phyloP scores from a whole-genome alignment of 2,797 vertebrate genomes.

The Uromys caudimaculatus region DNA sequence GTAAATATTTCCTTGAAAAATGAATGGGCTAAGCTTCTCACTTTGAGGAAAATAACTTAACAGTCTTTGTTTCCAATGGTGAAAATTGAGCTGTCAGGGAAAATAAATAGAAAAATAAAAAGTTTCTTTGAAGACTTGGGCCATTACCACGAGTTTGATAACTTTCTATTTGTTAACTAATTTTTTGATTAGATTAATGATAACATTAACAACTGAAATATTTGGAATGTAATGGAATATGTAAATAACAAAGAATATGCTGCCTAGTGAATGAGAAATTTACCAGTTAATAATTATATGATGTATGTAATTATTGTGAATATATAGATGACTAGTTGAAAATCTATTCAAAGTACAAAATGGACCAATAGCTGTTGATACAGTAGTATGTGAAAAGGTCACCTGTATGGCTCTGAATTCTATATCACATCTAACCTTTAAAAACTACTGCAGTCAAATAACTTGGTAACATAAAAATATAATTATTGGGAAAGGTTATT shows the following conservation, averaged over 20 bases:
- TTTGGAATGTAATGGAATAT: neutral
- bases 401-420: slow-evolving; percentile 1
- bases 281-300: neutral
- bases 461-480: neutral
- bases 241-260: neutral
- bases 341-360: neutral
- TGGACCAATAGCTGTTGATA: neutral
- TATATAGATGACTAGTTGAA: neutral
- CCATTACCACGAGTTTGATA: neutral
- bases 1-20: slow-evolving; percentile 37
- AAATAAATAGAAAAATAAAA: neutral
- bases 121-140: neutral
- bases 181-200: neutral
- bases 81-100: neutral
- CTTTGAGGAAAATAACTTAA: neutral
- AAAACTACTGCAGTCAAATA: slow-evolving; percentile 22
- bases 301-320: neutral
- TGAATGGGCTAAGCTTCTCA: slow-evolving; percentile 4
- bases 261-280: slow-evolving; percentile 24
- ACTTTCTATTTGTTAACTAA: neutral
- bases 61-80: slow-evolving; percentile 10
- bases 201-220: slow-evolving; percentile 10
- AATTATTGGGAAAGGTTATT: slow-evolving; percentile 43
- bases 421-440: slow-evolving; percentile 24
- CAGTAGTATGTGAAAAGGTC: neutral